Percentiles rank a stretch among this genome's conserved stretches.
These are phyloP conservation scores for Drosophila dunni DNA, from an alignment of 1,140 invertebrate genomes.

Conservation along the genomic window DNA sequence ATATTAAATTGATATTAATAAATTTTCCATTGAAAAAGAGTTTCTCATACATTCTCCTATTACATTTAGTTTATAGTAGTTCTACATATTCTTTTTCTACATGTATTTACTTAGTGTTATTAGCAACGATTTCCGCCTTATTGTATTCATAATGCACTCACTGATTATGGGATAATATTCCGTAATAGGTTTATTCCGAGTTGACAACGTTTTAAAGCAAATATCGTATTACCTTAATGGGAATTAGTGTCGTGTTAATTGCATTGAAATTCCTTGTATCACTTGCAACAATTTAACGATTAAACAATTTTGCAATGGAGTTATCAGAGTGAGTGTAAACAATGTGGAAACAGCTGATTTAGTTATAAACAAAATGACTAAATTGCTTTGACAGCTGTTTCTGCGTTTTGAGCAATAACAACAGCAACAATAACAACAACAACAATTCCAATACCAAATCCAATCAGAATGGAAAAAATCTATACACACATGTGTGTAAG, in stretches of 20 bases:
- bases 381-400: constrained; percentile 61
- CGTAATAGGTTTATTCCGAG: constrained; percentile 25
- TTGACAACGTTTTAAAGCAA: constrained; percentile 13
- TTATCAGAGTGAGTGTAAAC: constrained; percentile 29
- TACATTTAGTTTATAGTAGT: neutral
- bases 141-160: constrained; percentile 4
- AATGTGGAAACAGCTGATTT: constrained; percentile 48
- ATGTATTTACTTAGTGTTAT: neutral
- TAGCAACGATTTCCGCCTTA: constrained; percentile 5
- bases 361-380: constrained; percentile 60
- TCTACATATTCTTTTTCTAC: neutral
- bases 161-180: constrained; percentile 16
- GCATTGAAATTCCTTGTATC: constrained; percentile 18
- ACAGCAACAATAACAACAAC: constrained; percentile 4
- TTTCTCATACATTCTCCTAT: too few species aligned
- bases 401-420: constrained; percentile 17
- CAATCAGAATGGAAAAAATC: constrained; percentile 65
- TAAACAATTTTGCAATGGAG: constrained; percentile 17
- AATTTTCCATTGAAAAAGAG: too few species aligned
- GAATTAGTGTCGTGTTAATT: constrained; percentile 25
- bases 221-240: constrained; percentile 39
- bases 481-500: constrained; percentile 35
- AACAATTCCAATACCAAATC: constrained; percentile 18
- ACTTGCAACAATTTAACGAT: constrained; percentile 7
- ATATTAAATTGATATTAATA: too few species aligned